A percentile compares a stretch with the other conserved stretches of the same genome.
These are phyloP conservation scores for Pan troglodytes DNA, from an alignment of 2,113 vertebrate genomes.

Conservation along the genomic window NHGRI_mPanTro3-v2.1_pri NC_072403.2:12003001-12003500, in stretches of 20 bases:
- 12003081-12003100: background rate
- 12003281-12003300: fast-evolving
- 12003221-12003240: background rate
- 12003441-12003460: conserved; percentile 5
- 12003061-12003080: background rate
- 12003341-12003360: conserved; percentile 16
- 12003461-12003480: conserved; percentile 51
- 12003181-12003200: background rate
- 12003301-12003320: background rate
- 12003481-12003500: conserved; percentile 32
- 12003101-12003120: background rate
- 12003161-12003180: background rate
- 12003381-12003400: conserved; percentile 33
- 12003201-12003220: background rate
- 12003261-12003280: background rate
- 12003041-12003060: background rate
- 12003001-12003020: background rate
- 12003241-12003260: background rate
- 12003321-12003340: background rate
- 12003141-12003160: background rate
- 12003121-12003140: background rate
- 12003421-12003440: conserved; percentile 37
- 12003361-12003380: background rate
- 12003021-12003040: background rate
- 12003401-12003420: conserved; percentile 42